Evolutionary conservation across 2,888 invertebrate species (phyloP).

Genomic region (Piscicola geometra): DNA sequence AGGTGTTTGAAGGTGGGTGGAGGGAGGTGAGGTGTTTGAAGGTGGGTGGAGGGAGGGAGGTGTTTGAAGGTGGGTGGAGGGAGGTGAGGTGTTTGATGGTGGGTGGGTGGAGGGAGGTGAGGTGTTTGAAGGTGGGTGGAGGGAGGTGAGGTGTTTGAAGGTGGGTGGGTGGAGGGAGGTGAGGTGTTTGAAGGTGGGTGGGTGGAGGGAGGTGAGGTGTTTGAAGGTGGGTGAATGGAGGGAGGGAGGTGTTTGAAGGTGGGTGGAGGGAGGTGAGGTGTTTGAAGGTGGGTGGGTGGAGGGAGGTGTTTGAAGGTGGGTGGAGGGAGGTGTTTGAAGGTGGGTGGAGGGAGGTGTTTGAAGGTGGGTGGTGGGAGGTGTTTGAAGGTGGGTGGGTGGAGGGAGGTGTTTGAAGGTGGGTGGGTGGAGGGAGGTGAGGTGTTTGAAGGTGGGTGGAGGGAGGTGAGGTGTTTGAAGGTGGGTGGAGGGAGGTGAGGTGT

Average conservation of each 20-base stretch:
- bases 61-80: constrained; percentile 61
- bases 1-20: constrained; percentile 67
- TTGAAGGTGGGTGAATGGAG: constrained; percentile 58
- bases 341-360: constrained; percentile 68
- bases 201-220: constrained; percentile 73
- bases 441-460: constrained; percentile 59
- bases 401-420: constrained; percentile 70
- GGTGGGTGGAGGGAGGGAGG: constrained; percentile 67
- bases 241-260: constrained; percentile 76
- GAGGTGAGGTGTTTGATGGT: constrained; percentile 73
- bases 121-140: constrained; percentile 65
- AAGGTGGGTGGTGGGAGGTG: constrained; percentile 67
- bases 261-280: constrained; percentile 67
- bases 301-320: too few species aligned
- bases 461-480: constrained; percentile 71
- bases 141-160: constrained; percentile 71
- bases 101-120: constrained; percentile 62
- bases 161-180: constrained; percentile 50
- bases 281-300: constrained; percentile 59
- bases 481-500: constrained; percentile 68
- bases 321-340: constrained; percentile 77
- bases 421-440: constrained; percentile 71
- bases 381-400: constrained; percentile 59
- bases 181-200: constrained; percentile 69
- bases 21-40: constrained; percentile 71